Base-by-base conservation (phyloP, 2,888 invertebrate species). In the Lepidonotus clava region DNA sequence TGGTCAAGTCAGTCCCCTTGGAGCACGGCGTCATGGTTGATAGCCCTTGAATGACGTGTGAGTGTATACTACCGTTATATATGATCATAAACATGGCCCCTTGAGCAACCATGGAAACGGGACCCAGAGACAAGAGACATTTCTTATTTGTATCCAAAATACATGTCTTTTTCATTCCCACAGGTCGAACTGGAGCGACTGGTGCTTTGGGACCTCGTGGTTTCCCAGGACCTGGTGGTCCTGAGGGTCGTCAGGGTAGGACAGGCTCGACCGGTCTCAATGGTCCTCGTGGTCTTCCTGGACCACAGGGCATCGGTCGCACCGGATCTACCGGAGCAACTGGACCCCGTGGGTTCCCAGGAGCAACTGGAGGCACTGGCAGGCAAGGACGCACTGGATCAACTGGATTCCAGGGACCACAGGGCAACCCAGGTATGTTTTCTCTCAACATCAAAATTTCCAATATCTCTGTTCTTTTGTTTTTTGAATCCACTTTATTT, bases 251-350 rank as follows among this genome's bases (percentile, higher is more conserved):
- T 11, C n/a, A n/a, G 11, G 84, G 84, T 1, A 24, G 38, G 1
- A 41, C 66, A 32, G 84, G 84, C 21, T n/a, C 61, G 5, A 41
- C 56, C 2, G 84, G 84, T 5, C n/a, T n/a, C 1, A 5, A 14
- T 21, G 84, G 84, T 18, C 67, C 53, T 34, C 46, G 28, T 28
- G 89, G 89, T 77, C 83, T 71, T 5, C 41, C 83, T 53, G 86
- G 86, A 28, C 83, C 83, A 4, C 40, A 83, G 18, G 86, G 85
- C 24, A 51, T 71, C n/a, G 85, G 85, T 14, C 53, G 41, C 36
- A 56, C 84, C 14, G 84, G 84, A 24, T 4, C 32, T 5, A 38
- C 56, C 21, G 86, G 87, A 36, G 21, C 36, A 32, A 28, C 53
- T 38, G 87, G 86, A 32, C 66, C 53, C 38, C 38, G 56, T 71